A percentile compares a stretch with the other conserved stretches of the same genome.
Evolutionary conservation across 92 coral and sea anemone species (phyloP).

Genomic region (Pocillopora grandis): DNA sequence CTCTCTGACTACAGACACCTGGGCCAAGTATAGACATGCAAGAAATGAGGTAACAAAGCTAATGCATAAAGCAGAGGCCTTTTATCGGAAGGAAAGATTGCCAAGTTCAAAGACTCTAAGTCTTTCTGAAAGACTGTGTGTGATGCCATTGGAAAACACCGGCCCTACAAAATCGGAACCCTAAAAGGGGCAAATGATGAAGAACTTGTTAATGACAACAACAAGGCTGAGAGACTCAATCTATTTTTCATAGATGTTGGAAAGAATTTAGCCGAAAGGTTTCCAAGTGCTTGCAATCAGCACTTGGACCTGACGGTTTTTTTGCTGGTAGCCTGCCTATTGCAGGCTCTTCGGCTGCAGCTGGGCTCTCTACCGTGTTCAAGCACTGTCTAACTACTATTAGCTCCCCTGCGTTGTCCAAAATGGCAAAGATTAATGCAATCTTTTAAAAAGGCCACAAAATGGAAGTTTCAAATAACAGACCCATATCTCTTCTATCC

Average conservation of each 20-base stretch:
- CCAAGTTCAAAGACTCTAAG: conserved; percentile 17
- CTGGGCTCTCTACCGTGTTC: too few species aligned
- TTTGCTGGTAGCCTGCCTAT: too few species aligned
- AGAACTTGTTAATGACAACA: background rate
- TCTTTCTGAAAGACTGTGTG: conserved; percentile 44
- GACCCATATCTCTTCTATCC: conserved; percentile 26
- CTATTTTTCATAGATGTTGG: conserved; percentile 23
- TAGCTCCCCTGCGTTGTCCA: conserved; percentile 17
- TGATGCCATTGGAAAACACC: conserved; percentile 21
- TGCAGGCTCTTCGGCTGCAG: too few species aligned
- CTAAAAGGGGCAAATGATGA: conserved; percentile 16
- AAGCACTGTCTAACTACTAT: background rate
- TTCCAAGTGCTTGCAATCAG: conserved; percentile 12
- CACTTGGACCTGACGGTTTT: too few species aligned
- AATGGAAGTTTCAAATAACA: conserved; percentile 28
- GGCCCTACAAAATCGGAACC: conserved; percentile 9
- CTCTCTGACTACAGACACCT: conserved; percentile 16
- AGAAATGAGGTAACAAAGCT: conserved; percentile 17
- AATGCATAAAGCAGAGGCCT: conserved; percentile 24
- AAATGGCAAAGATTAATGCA: conserved; percentile 26
- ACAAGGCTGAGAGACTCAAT: conserved; percentile 12
- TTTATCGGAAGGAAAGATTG: conserved; percentile 37
- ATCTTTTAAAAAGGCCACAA: conserved; percentile 27
- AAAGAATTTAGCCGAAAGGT: conserved; percentile 2
- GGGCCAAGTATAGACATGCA: conserved; percentile 10